These are phyloP conservation scores for Hystrix brachyura DNA, from an alignment of 2,113 vertebrate species.

Conservation along the genomic window DNA sequence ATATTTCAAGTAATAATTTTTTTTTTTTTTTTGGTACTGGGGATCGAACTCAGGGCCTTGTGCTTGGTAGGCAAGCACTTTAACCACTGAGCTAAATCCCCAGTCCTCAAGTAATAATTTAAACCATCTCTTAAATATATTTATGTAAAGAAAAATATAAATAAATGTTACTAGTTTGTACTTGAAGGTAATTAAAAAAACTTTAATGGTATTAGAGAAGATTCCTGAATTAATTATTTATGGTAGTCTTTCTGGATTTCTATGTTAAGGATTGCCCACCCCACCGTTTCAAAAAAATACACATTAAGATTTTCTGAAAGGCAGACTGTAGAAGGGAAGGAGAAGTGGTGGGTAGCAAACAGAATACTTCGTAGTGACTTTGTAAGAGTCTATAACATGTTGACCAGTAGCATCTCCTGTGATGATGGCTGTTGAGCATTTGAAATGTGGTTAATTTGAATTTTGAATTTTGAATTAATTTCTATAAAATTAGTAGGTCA, in stretches of 20 bases:
- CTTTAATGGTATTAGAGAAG: not conserved
- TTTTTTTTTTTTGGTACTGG: too few relatives aligned
- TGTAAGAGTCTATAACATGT: not conserved
- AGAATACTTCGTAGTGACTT: not conserved
- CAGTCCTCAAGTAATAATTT: not conserved
- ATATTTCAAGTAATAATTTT: not conserved
- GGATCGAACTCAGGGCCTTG: too few relatives aligned
- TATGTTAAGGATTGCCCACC: not conserved
- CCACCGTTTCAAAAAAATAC: not conserved
- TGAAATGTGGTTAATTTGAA: constrained; percentile 11
- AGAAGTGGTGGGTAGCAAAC: not conserved
- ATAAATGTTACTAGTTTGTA: not conserved
- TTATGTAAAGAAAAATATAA: constrained; percentile 22
- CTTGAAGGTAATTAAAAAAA: not conserved
- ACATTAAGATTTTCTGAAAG: constrained; percentile 26
- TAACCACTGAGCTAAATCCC: too few relatives aligned
- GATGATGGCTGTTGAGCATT: not conserved
- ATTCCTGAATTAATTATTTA: constrained; percentile 6
- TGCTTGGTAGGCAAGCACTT: too few relatives aligned
- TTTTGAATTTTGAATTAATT: constrained; percentile 28
- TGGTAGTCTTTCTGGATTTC: not conserved
- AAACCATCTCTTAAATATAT: constrained; percentile 16
- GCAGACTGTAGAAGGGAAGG: not conserved
- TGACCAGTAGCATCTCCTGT: not conserved
- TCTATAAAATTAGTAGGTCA: constrained; percentile 10